Evolutionary conservation across 2,888 invertebrate species (phyloP), one percentile per base, ranked within the genome.

Genomic region (Lamellibrachia columna): DNA sequence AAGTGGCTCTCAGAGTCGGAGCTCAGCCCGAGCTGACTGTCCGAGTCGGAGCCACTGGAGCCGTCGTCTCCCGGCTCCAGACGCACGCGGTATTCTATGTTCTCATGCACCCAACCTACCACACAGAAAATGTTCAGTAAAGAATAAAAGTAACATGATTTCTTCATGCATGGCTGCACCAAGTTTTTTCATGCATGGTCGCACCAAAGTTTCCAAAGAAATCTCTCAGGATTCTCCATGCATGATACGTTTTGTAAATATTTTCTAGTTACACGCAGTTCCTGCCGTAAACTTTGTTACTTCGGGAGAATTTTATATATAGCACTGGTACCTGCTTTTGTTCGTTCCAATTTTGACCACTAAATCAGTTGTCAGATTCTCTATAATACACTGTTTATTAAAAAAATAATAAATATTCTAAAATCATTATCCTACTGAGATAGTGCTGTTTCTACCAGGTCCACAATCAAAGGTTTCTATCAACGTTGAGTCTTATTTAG

Each of bases 51-150:
- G 53, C 53, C 92, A 15, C 53, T 91, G 15, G 58, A 52, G 40
- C 58, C 52, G 7, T 94, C 92, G 15, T 91, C 91, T 15, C 75
- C 92, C 28, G 52, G 58, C 7, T 90, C 92, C 8, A 90, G 90
- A 40, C 75, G 93, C n/a, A 93, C 92, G 7, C 90, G 90, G 91
- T 94, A 94, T 11, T 92, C 92, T 8, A 93, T 93, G 4, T 94
- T 94, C 22, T 90, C 52, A 1, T 92, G 90, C 6, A 93, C 93
- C 94, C 94, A 94, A 40, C 94, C 94, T 94, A 58, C 2, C 90
- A n/a, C 53, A 52, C 90, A 40, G 53, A 53, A 22, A 93, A 7
- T 8, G 92, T 11, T n/a, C 7, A 90, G 7, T 52, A 91, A 22
- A 9, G 15, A 52, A 53, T 11, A 53, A 40, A 9, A 91, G 40